Percentiles rank a stretch among this genome's conserved stretches.
Evolutionary conservation across 2,797 vertebrate genomes (phyloP).

Genomic region (Mormyrops attenuatus): DNA sequence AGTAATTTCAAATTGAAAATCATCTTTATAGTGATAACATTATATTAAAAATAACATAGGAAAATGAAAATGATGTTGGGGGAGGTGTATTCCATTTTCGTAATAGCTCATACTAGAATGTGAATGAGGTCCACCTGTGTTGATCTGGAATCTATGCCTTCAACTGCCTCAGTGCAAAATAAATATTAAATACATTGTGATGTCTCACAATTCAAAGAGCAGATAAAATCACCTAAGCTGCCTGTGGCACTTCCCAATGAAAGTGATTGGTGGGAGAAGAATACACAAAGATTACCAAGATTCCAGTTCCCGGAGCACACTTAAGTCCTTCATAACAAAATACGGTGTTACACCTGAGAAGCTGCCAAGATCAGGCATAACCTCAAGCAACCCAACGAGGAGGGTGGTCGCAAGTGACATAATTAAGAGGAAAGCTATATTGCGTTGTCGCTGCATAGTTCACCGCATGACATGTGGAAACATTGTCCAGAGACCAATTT

Average conservation of each 20-base stretch:
- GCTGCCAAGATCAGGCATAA: not conserved
- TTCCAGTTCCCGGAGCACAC: not conserved
- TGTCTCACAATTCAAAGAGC: not conserved
- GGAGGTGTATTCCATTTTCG: not conserved
- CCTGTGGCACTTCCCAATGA: not conserved
- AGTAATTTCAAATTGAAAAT: not conserved
- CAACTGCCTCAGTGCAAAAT: not conserved
- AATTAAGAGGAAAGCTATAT: not conserved
- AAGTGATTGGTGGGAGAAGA: not conserved
- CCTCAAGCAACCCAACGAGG: not conserved
- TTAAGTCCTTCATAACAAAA: not conserved
- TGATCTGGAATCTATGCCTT: not conserved
- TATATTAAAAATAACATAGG: not conserved
- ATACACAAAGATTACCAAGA: not conserved
- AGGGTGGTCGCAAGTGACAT: not conserved
- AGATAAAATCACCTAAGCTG: not conserved
- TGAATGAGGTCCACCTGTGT: not conserved
- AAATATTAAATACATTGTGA: not conserved
- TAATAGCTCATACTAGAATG: not conserved
- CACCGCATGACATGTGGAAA: not conserved
- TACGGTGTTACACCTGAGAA: not conserved
- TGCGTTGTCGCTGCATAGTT: not conserved
- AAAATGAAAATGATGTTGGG: not conserved
- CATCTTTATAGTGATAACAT: not conserved
- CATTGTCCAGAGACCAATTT: not conserved